Base-by-base conservation (phyloP, 2,113 vertebrate genomes). In the Anseranas semipalmata region DNA sequence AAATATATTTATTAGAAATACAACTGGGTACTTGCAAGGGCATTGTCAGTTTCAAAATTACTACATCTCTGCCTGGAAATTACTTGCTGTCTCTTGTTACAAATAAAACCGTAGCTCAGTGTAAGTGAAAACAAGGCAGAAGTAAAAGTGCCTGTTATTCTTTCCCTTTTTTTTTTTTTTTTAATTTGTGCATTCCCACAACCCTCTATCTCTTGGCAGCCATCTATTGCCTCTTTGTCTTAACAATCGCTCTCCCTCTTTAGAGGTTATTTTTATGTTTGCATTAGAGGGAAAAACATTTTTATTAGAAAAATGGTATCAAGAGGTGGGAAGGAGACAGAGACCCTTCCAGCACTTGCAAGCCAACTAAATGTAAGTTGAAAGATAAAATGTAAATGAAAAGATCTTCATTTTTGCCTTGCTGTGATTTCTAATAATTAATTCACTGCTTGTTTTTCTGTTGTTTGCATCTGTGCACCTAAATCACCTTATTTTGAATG, bases 31-130 rank as follows among this genome's bases (percentile, higher is more conserved):
- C 50, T 89, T 46, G 1, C 77, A 85, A 79, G 55, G 86, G 50
- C 70, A 46, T 32, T 46, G 58, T 66, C 80, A 82, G 50, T 92
- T 94, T 87, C 41, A 85, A 96, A 95, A 84, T 85, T 79, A 56
- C 56, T 1, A 1, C 1, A 0, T 87, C 53, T 89, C 65, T 90
- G 52, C 53, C 58, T 90, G 73, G 65, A 72, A 85, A 87, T 63
- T 74, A 52, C 76, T 90, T 88, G 33, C 63, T 62, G 62, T 86
- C 90, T 53, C 84, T 87, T 72, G 77, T 50, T 71, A 72, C 83
- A 91, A 90, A 93, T 91, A 90, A 94, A 94, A 75, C 56, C 2
- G 1, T 68, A 81, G 30, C 48, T 89, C n/a, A 20, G 53, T 58
- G 53, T 79, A 87, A 89, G 72, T 50, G 62, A 92, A 75, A 94